A percentile compares a stretch with the other conserved stretches of the same genome.
Conservation (phyloP, 2,113 vertebrate species). For the Xerus inauris region DNA sequence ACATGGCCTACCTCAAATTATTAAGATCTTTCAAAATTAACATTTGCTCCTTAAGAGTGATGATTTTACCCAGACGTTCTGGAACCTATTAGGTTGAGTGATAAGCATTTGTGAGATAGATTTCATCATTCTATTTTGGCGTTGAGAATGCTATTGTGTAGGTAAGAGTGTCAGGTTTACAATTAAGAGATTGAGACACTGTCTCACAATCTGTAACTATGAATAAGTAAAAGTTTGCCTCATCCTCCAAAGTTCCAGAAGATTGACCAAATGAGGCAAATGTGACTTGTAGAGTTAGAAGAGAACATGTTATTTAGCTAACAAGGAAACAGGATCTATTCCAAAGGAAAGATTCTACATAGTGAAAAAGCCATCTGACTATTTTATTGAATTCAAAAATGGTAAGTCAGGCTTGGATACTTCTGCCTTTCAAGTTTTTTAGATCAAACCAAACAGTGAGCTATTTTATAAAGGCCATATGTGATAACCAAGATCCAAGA, state of each 20-base stretch:
- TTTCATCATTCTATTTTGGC: background rate
- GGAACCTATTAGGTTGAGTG: background rate
- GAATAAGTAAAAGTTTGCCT: background rate
- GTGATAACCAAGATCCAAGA: constrained; percentile 35
- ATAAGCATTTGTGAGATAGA: constrained; percentile 1
- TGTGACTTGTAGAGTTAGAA: background rate
- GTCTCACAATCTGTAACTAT: background rate
- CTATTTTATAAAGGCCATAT: constrained; percentile 19
- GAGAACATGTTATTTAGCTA: constrained; percentile 39
- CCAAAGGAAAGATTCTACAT: constrained; percentile 2
- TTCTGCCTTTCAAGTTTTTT: constrained; percentile 14
- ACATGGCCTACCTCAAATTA: background rate
- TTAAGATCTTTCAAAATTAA: background rate
- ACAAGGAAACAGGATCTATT: background rate
- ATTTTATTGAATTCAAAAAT: constrained; percentile 37
- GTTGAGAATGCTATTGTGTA: background rate
- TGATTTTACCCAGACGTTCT: background rate
- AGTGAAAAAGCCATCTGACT: background rate
- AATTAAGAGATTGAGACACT: background rate
- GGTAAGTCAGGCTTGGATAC: background rate
- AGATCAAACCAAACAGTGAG: background rate
- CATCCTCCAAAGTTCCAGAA: background rate
- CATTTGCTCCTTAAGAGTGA: background rate
- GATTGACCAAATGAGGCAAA: constrained; percentile 4
- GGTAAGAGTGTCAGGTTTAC: background rate